phyloP scores from a whole-genome alignment of 2,797 vertebrate species.

The Adrianichthys oophorus region DNA sequence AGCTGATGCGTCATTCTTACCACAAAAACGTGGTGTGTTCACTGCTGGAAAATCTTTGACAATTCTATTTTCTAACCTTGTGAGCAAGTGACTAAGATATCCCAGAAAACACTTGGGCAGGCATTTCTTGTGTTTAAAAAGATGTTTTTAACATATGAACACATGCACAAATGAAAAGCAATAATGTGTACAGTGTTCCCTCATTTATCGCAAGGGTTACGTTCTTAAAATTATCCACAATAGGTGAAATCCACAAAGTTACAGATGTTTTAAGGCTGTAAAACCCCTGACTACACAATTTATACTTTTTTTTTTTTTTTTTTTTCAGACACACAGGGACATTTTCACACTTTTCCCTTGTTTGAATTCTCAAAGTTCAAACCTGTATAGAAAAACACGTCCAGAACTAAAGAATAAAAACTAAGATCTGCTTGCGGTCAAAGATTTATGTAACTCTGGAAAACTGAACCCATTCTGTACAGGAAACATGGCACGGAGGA shows the following conservation, averaged over 20 bases:
- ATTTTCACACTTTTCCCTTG: constrained; percentile 5
- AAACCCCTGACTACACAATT: constrained; percentile 9
- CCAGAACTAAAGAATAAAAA: no score
- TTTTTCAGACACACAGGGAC: neutral
- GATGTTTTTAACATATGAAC: constrained; percentile 18
- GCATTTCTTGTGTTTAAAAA: neutral
- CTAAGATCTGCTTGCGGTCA: no score
- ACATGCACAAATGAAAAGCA: neutral
- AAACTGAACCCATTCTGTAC: no score
- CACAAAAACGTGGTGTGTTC: constrained; percentile 46
- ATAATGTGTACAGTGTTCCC: no score
- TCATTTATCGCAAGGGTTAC: neutral
- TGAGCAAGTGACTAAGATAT: constrained; percentile 63
- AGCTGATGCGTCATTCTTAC: constrained; percentile 36
- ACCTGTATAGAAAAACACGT: no score
- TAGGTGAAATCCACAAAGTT: no score
- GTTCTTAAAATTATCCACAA: neutral
- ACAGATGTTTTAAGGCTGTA: no score
- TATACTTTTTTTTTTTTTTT: constrained; percentile 2
- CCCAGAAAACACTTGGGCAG: constrained; percentile 41
- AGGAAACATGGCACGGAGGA: no score
- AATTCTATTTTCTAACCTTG: constrained; percentile 46
- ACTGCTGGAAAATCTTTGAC: constrained; percentile 70
- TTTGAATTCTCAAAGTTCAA: no score
- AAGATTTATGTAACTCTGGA: no score